Evolutionary conservation across 2,797 vertebrate species (phyloP).

Genomic region (Zenarchopterus dispar): DNA sequence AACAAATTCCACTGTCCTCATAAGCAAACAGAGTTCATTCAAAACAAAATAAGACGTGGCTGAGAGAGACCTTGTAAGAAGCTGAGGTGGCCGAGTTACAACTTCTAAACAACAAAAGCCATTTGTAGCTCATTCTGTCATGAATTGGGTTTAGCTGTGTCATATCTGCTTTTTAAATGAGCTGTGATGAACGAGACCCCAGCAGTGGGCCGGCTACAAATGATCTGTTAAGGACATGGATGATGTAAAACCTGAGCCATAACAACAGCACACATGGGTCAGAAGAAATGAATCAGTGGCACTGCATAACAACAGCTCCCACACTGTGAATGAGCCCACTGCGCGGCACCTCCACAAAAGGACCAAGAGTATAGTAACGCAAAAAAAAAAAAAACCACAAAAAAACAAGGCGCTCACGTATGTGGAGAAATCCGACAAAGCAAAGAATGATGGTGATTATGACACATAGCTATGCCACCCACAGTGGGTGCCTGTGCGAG

Average conservation of each 20-base stretch:
- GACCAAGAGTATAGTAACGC: slow-evolving; percentile 49
- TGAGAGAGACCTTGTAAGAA: not conserved
- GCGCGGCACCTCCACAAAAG: slow-evolving; percentile 68
- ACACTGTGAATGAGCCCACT: slow-evolving; percentile 77
- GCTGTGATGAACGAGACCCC: not conserved
- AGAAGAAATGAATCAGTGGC: slow-evolving; percentile 68
- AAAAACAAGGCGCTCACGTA: slow-evolving; percentile 49
- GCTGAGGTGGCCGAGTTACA: not conserved
- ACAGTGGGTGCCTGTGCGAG: slow-evolving; percentile 77
- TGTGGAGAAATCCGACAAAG: slow-evolving; percentile 65
- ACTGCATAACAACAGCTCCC: slow-evolving; percentile 68
- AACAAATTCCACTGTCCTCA: not conserved
- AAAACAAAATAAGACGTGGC: not conserved
- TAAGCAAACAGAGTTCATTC: not conserved
- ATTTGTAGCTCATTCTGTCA: not conserved
- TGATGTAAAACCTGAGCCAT: slow-evolving; percentile 48
- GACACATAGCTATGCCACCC: slow-evolving; percentile 82
- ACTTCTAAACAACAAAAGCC: not conserved
- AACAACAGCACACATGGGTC: slow-evolving; percentile 52
- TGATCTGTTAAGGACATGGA: slow-evolving; percentile 39
- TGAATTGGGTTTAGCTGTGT: slow-evolving; percentile 1
- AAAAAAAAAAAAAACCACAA: slow-evolving; percentile 55
- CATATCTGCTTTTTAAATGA: not conserved
- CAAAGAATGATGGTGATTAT: slow-evolving; percentile 78
- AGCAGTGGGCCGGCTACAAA: slow-evolving; percentile 12